Base-by-base conservation (phyloP, 1,140 invertebrate species). In the Brachionus angularis region DNA sequence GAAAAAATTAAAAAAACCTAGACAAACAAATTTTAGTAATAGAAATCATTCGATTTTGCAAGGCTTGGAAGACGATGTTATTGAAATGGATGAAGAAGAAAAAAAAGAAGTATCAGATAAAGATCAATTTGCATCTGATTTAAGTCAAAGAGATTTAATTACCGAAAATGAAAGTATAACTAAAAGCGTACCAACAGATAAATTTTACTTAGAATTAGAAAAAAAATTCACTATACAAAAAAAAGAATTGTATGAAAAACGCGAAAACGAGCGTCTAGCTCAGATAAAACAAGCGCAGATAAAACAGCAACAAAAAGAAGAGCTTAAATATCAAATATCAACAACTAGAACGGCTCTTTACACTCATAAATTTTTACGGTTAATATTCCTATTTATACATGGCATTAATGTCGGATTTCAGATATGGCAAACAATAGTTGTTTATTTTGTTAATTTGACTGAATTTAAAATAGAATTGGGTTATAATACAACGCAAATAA, bases 161-260 rank as follows among this genome's bases (percentile, higher is more conserved):
- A 10, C 39, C 16, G 39, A 10, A 10, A 36, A 29, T 47, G 39
- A 46, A 2, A 58, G 25, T 39, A 8, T 58, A 1, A n/a, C 29
- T 25, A 67, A 67, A 50, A 67, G 62, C 36, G 62, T 67, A 3
- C 62, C 62, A 36, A 46, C 62, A 18, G 62, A 67, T 36, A 67
- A 47, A 10, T 67, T 67, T 23, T 67, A 34, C 47, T 46, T 67
- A 12, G 62, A 67, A n/a, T 27, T 33, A 7, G 62, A 67, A 50
- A 67, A 47, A 50, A 46, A 50, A 67, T 67, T 67, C 36, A 29
- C 33, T 2, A 34, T 34, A 16, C 42, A 67, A 36, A 67, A 67
- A 36, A 67, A 67, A 34, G 42, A 67, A 14, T 5, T 47, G 18
- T 67, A 47, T 23, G 62, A 67, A 50, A 67, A 50, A 31, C 21